Evolutionary conservation across 2,113 vertebrate species (phyloP), one percentile per base, ranked within the genome.

Genomic region (Hippolais icterina): DNA sequence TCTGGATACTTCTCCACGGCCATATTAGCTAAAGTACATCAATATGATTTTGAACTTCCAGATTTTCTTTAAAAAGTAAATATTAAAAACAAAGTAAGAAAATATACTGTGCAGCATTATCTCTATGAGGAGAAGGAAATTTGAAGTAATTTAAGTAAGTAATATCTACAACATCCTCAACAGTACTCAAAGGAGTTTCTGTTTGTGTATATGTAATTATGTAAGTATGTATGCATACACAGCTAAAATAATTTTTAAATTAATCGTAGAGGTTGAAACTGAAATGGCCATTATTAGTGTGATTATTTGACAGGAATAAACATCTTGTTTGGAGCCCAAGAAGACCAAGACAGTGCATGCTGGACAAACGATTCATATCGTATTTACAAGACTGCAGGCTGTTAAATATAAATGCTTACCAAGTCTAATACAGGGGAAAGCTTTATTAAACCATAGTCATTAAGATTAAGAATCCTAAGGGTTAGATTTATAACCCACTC

Each of bases 321-420:
- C 5, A n/a, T 74, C 11, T 64, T 53, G 6, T 76, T 11, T 64
- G 33, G 57, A 7, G 17, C 3, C 74, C 16, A 61, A 41, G 12
- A 19, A 70, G 6, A 47, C 6, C 17, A 50, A 66, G 33, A 59
- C 10, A 47, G 15, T 21, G 10, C 0, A 1, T 50, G 44, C 5
- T 44, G 23, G 31, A 79, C 5, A 80, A 92, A 79, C 0, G 0
- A 31, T 47, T 91, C 11, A 21, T 49, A 5, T 42, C 0, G 0
- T 44, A 44, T 50, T 50, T 56, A 78, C 22, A 37, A 49, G 37
- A 39, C 10, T 70, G 22, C 17, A 70, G 28, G 4, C 23, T 44
- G 19, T 10, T 60, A 37, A 88, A 31, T 31, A 5, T 41, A 42
- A 60, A 37, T 29, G 5, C 9, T 61, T 84, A 22, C 3, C 5